A percentile compares a stretch with the other conserved stretches of the same genome.
phyloP scores from a whole-genome alignment of 2,797 vertebrate genomes.

The Rousettus madagascariensis region DNA sequence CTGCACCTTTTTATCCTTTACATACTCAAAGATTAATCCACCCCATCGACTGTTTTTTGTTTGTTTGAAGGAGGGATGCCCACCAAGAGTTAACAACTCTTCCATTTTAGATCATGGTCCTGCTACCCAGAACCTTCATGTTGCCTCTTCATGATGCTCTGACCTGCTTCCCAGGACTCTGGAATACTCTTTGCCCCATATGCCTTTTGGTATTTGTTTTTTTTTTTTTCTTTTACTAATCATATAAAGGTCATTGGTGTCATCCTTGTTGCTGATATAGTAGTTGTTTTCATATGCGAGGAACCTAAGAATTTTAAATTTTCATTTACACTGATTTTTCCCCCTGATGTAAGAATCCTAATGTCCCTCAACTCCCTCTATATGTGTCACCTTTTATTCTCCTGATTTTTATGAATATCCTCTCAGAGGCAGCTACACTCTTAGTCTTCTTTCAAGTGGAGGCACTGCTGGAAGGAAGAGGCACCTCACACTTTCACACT shows the following conservation, averaged over 20 bases:
- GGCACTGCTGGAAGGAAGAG: not conserved
- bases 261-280: not conserved
- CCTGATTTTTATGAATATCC: not conserved
- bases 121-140: not conserved
- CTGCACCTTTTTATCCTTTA: not conserved
- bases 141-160: not conserved
- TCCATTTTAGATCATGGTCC: not conserved
- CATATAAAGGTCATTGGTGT: not conserved
- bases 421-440: not conserved
- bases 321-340: not conserved
- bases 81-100: not conserved
- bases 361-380: not conserved
- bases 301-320: not conserved
- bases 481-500: not conserved
- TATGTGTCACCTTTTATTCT: not conserved
- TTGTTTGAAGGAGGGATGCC: not conserved
- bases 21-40: not conserved
- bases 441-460: not conserved
- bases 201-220: not conserved
- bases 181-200: not conserved
- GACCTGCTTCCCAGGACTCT: not conserved
- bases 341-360: not conserved
- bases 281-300: not conserved
- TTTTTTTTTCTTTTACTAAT: not conserved
- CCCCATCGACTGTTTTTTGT: not conserved